Conservation (phyloP, 2,888 invertebrate species). For the Andricus curvator region DNA sequence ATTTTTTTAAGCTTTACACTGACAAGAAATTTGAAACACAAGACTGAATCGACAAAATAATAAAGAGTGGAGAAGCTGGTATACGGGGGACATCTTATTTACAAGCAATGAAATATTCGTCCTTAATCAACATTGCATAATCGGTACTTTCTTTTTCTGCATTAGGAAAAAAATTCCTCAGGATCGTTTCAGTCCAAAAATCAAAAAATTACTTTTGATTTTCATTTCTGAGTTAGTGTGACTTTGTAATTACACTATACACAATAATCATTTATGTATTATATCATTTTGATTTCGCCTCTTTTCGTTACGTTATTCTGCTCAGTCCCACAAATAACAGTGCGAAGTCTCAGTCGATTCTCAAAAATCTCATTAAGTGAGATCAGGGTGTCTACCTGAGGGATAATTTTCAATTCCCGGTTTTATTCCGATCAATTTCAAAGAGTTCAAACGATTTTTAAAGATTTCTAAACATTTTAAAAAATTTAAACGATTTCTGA, state of each 20-base stretch:
- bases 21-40: neutral
- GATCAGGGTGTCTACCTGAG: neutral
- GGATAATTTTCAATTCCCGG: too few species aligned
- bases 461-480: too few species aligned
- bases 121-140: neutral
- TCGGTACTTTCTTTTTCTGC: neutral
- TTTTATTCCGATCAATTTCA: too few species aligned
- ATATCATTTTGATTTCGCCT: constrained; percentile 22
- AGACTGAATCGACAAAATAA: neutral
- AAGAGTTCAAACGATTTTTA: too few species aligned
- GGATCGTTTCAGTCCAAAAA: neutral
- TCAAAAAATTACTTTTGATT: neutral
- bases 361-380: constrained; percentile 5
- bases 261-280: neutral
- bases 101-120: constrained; percentile 21
- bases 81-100: neutral
- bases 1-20: constrained; percentile 18
- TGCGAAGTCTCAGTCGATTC: constrained; percentile 8
- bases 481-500: too few species aligned
- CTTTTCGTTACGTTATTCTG: neutral
- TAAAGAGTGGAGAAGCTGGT: neutral
- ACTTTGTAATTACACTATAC: constrained; percentile 23
- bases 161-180: neutral
- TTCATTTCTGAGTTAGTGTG: neutral
- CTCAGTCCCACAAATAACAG: neutral